A percentile compares a stretch with the other conserved stretches of the same genome.
phyloP scores from a whole-genome alignment of 2,797 vertebrate genomes.

The Chromis chromis region DNA sequence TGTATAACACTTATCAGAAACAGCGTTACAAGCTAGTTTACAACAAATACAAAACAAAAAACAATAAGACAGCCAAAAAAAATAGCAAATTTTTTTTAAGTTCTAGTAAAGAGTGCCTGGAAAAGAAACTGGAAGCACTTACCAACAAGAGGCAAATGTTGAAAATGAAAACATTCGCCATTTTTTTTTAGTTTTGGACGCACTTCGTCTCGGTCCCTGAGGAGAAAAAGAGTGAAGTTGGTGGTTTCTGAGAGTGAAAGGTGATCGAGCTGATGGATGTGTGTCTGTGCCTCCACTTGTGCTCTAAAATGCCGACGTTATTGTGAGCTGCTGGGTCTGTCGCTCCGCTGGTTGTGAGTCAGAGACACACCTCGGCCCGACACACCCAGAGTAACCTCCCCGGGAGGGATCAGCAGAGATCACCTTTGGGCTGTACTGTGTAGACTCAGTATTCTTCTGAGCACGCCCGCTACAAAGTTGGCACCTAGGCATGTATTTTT shows the following conservation, averaged over 20 bases:
- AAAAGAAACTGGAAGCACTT: constrained; percentile 29
- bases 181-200: constrained; percentile 17
- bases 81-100: not conserved
- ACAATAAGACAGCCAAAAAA: not conserved
- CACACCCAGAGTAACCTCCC: constrained; percentile 58
- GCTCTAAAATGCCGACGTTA: not conserved
- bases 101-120: not conserved
- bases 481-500: not conserved
- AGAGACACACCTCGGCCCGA: constrained; percentile 66
- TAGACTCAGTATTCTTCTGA: too few relatives aligned
- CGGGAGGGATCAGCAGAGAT: not conserved
- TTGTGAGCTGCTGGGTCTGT: not conserved
- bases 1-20: too few relatives aligned
- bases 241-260: not conserved
- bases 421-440: not conserved
- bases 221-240: not conserved
- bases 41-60: too few relatives aligned
- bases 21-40: too few relatives aligned
- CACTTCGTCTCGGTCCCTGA: constrained; percentile 3
- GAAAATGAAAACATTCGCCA: constrained; percentile 56
- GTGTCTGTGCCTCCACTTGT: not conserved
- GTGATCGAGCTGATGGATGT: not conserved
- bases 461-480: not conserved
- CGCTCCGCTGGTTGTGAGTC: constrained; percentile 6
- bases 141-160: constrained; percentile 65